Conservation (phyloP, 1,140 invertebrate genomes). For the Drosophila quadrilineata region DNA sequence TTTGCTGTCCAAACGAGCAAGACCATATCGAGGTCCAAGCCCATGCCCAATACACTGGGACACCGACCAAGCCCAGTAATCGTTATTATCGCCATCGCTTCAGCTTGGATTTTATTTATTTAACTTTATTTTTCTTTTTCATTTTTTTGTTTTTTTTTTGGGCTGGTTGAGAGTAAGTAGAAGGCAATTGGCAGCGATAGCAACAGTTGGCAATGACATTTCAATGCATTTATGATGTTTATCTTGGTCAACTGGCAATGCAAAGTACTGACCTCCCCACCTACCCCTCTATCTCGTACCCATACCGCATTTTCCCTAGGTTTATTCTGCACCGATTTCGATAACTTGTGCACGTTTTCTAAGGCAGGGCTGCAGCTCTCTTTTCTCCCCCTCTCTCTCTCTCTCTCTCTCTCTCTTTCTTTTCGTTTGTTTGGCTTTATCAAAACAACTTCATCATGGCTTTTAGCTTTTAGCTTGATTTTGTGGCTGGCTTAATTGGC, state of each 20-base stretch:
- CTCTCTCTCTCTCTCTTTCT: too few species aligned
- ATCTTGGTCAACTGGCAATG: constrained; percentile 59
- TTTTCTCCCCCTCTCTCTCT: too few species aligned
- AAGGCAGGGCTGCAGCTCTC: constrained; percentile 64
- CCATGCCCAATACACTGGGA: too few species aligned
- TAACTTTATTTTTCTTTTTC: too few species aligned
- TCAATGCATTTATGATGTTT: constrained; percentile 81
- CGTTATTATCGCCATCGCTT: constrained; percentile 64
- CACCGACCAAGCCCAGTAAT: constrained; percentile 33
- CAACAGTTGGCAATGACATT: constrained; percentile 77
- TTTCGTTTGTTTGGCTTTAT: constrained; percentile 34
- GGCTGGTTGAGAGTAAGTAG: constrained; percentile 27
- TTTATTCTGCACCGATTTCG: constrained; percentile 69
- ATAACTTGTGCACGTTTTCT: constrained; percentile 79
- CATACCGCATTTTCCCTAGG: not conserved
- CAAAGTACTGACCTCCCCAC: constrained; percentile 50
- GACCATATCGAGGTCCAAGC: constrained; percentile 32
- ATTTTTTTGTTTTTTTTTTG: too few species aligned
- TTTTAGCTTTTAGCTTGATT: constrained; percentile 40
- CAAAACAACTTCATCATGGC: constrained; percentile 53
- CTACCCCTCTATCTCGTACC: too few species aligned
- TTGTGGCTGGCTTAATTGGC: constrained; percentile 64
- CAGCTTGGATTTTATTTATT: too few species aligned
- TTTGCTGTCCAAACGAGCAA: not conserved
- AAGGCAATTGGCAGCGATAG: constrained; percentile 43